Base-by-base conservation (phyloP, 2,113 vertebrate genomes). In the Notarius quadriscutis region DNA sequence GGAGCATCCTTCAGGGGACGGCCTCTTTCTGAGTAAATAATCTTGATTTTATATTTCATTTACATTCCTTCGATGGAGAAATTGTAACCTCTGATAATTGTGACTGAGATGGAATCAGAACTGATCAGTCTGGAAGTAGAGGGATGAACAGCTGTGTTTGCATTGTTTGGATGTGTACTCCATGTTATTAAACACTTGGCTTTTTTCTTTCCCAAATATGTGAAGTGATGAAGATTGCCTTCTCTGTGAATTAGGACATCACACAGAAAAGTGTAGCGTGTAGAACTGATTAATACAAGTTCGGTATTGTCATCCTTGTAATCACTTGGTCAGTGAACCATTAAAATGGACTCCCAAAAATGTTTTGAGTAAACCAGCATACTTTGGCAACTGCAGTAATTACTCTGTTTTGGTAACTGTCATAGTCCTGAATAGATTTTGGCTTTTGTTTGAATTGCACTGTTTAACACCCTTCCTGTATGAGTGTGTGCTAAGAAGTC, bases 11-110 rank as follows among this genome's bases (percentile, higher is more conserved):
- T 90, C 86, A 65, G 30, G 27, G 78, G 86, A 88, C 88, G 25
- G 65, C 71, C 84, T 57, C 77, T 79, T 72, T 80, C 85, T 53
- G 65, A 34, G 53, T 82, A 81, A 79, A 89, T 83, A 87, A 84
- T 85, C 69, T 67, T 78, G 84, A 86, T 90, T 89, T 77, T 87
- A 86, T 81, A 81, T 88, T 90, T 84, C 77, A 90, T 92, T 93
- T 88, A 83, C 86, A 87, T 91, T 90, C 55, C 50, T 20, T 48
- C 89, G 87, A 86, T 58, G 62, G 60, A 82, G 81, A 88, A 89
- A 91, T 91, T 88, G 75, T 81, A 88, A 86, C 86, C 86, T 91
- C 90, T 89, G 75, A 86, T 91, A 80, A 90, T 93, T 93, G 81
- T 84, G 74, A 91, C 86, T 18, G 82, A 87, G 51, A 88, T 84